Evolutionary conservation across 2,113 vertebrate species (phyloP).

Genomic region (Gnathonemus longibarbis): DNA sequence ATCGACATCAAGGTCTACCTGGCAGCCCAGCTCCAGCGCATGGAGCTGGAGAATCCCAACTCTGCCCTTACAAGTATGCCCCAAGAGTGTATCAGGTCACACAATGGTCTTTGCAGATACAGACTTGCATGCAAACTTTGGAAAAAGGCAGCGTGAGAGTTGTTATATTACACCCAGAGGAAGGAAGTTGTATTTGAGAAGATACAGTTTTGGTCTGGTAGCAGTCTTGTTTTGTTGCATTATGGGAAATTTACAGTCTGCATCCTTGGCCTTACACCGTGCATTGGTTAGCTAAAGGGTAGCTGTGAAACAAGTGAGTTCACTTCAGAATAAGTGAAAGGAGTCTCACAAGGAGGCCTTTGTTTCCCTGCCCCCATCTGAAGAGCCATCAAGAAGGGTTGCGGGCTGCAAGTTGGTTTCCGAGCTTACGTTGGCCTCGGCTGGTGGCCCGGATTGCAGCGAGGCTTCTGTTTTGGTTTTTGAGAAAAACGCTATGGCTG

Average conservation of each 20-base stretch:
- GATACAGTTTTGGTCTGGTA: neutral
- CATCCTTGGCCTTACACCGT: neutral
- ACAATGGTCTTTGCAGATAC: neutral
- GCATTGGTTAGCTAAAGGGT: neutral
- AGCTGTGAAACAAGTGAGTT: neutral
- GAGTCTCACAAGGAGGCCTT: slow-evolving; percentile 13
- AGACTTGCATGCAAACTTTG: neutral
- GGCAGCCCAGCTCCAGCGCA: slow-evolving; percentile 87
- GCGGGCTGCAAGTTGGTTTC: neutral
- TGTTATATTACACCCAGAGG: neutral
- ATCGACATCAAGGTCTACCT: slow-evolving; percentile 98
- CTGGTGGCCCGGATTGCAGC: slow-evolving; percentile 6
- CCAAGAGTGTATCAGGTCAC: neutral
- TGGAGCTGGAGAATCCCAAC: slow-evolving; percentile 96
- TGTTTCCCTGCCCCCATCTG: neutral
- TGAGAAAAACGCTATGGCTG: neutral
- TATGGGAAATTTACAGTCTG: neutral
- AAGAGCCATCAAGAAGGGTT: neutral
- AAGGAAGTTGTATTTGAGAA: neutral
- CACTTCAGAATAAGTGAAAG: neutral
- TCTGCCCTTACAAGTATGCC: slow-evolving; percentile 91
- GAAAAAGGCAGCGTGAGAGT: neutral
- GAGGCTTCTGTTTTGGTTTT: neutral
- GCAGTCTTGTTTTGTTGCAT: neutral
- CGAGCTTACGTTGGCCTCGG: neutral